Evolutionary conservation across 2,113 vertebrate genomes (phyloP).

Genomic region (Cettia cetti): DNA sequence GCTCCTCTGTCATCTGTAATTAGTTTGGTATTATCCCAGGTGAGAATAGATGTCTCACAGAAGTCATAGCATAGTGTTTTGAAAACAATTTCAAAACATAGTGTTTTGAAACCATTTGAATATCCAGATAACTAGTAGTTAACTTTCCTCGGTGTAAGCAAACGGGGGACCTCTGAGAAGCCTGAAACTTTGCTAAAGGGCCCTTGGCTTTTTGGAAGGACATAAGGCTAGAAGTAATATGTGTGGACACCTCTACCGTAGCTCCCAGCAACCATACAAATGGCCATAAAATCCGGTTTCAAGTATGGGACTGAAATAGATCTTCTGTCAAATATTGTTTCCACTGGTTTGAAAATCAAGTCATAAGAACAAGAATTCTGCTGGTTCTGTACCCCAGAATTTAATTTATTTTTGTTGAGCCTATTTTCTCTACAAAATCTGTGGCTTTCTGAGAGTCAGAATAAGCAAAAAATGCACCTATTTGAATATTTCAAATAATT

Average conservation of each 20-base stretch:
- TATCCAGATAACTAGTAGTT: neutral
- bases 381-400: neutral
- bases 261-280: neutral
- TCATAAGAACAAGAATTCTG: neutral
- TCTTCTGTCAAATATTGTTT: neutral
- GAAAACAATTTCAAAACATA: too few relatives aligned
- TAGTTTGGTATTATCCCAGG: neutral
- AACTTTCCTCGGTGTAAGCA: neutral
- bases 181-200: neutral
- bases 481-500: neutral
- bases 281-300: neutral
- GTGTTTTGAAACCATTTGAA: neutral
- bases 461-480: neutral
- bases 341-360: neutral
- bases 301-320: neutral
- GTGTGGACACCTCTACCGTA: neutral
- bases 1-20: neutral
- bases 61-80: neutral
- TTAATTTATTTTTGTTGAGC: rapidly evolving
- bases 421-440: neutral
- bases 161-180: neutral
- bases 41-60: neutral
- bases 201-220: neutral
- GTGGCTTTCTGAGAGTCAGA: neutral
- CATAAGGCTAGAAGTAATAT: neutral